Conservation (phyloP, 2,888 invertebrate genomes). For the Mimachlamys varia region DNA sequence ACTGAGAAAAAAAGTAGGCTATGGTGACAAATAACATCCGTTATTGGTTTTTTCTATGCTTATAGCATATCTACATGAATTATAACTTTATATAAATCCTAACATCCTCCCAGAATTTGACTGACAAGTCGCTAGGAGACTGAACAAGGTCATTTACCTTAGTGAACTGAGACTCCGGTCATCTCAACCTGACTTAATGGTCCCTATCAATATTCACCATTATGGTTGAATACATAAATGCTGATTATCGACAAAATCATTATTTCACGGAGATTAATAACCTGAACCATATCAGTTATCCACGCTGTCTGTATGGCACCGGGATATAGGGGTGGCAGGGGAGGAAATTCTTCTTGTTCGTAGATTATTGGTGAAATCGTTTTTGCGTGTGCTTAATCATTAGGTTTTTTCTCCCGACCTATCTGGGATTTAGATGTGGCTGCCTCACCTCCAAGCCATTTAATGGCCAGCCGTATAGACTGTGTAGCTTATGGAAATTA, state of each 20-base stretch:
- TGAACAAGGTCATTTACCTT: not conserved
- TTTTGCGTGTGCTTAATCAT: constrained; percentile 11
- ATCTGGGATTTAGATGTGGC: not conserved
- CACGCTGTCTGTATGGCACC: not conserved
- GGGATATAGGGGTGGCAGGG: not conserved
- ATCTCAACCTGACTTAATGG: not conserved
- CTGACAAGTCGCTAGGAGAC: too few relatives aligned
- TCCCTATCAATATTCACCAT: not conserved
- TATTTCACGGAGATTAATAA: not conserved
- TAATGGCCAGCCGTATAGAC: not conserved
- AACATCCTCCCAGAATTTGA: too few relatives aligned
- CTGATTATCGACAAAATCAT: constrained; percentile 21
- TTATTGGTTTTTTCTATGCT: too few relatives aligned
- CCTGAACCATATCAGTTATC: not conserved
- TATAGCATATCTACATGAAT: too few relatives aligned
- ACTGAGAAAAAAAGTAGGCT: too few relatives aligned
- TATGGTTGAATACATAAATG: not conserved
- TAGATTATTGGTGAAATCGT: constrained; percentile 18
- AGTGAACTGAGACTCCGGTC: not conserved
- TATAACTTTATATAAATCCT: too few relatives aligned
- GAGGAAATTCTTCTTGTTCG: not conserved
- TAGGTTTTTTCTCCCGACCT: constrained; percentile 29
- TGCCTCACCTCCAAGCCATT: not conserved
- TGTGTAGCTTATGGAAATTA: constrained; percentile 9
- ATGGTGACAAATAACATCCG: too few relatives aligned